A percentile compares a stretch with the other conserved stretches of the same genome.
phyloP scores from a whole-genome alignment of 2,797 vertebrate species.

The Malurus splendens region DNA sequence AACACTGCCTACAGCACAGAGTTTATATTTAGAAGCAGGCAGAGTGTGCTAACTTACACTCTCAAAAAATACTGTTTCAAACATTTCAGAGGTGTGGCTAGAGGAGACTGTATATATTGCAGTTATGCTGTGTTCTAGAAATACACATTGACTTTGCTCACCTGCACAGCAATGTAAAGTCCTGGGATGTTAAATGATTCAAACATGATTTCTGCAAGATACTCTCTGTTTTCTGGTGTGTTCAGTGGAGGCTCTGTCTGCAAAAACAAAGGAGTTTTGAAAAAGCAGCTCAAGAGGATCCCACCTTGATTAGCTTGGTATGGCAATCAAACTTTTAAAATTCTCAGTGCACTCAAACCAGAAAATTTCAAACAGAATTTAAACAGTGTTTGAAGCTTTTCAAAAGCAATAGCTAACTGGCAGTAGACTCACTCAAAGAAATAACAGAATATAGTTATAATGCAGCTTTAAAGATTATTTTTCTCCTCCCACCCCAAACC shows the following conservation, averaged over 20 bases:
- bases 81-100: not conserved
- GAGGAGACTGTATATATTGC: not conserved
- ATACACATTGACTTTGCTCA: conserved; percentile 27
- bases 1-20: conserved; percentile 66
- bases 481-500: not conserved
- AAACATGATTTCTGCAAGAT: conserved; percentile 95
- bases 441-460: not conserved
- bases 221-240: conserved; percentile 92
- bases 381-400: not conserved
- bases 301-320: not conserved
- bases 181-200: conserved; percentile 86
- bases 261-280: not conserved
- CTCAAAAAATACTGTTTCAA: not conserved
- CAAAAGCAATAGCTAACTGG: not conserved
- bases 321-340: not conserved
- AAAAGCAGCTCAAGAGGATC: not conserved
- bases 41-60: not conserved
- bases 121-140: not conserved
- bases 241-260: conserved; percentile 93
- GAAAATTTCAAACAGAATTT: not conserved
- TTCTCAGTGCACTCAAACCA: not conserved
- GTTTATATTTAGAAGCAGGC: not conserved
- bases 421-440: not conserved
- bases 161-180: conserved; percentile 85
- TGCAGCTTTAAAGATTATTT: not conserved